These are phyloP conservation scores for Sinodicranocentrus sp. DNA, from an alignment of 2,888 invertebrate genomes.

Conservation along the genomic window DNA sequence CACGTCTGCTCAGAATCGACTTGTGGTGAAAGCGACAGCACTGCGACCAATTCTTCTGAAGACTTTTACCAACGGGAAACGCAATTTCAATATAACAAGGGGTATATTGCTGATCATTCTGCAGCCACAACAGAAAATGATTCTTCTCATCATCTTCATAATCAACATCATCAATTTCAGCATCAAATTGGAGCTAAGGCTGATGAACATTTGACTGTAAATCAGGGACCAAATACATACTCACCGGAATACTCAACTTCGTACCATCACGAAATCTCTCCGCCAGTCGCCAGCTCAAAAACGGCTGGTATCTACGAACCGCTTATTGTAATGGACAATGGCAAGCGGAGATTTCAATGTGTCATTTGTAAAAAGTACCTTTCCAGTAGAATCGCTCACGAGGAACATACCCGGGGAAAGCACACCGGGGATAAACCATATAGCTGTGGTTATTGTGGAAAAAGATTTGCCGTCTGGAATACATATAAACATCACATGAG, in stretches of 20 bases:
- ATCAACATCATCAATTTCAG: slow-evolving; percentile 19
- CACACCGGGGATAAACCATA: slow-evolving; percentile 67
- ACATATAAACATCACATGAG: slow-evolving; percentile 66
- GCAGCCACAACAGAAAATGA: not conserved
- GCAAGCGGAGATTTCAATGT: slow-evolving; percentile 63
- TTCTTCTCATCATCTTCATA: slow-evolving; percentile 16
- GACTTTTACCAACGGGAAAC: slow-evolving; percentile 33
- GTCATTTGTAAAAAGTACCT: slow-evolving; percentile 64
- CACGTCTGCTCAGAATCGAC: slow-evolving; percentile 60
- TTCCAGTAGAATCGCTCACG: slow-evolving; percentile 60
- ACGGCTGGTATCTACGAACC: slow-evolving; percentile 50
- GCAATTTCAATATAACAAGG: not conserved
- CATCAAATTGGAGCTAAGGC: slow-evolving; percentile 34
- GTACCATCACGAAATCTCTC: slow-evolving; percentile 34
- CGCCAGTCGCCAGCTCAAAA: slow-evolving; percentile 58
- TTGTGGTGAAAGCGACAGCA: slow-evolving; percentile 55
- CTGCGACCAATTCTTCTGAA: slow-evolving; percentile 54
- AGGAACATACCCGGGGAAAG: slow-evolving; percentile 62
- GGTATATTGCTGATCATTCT: slow-evolving; percentile 15
- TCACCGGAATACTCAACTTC: slow-evolving; percentile 58
- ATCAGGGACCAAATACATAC: slow-evolving; percentile 57
- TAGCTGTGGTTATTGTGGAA: slow-evolving; percentile 59
- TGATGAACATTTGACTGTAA: slow-evolving; percentile 47
- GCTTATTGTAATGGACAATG: slow-evolving; percentile 57
- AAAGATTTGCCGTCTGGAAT: slow-evolving; percentile 63